Percentiles rank a stretch among this genome's conserved stretches.
Evolutionary conservation across 2,113 vertebrate species (phyloP).

Genomic region (Rafetus swinhoei): DNA sequence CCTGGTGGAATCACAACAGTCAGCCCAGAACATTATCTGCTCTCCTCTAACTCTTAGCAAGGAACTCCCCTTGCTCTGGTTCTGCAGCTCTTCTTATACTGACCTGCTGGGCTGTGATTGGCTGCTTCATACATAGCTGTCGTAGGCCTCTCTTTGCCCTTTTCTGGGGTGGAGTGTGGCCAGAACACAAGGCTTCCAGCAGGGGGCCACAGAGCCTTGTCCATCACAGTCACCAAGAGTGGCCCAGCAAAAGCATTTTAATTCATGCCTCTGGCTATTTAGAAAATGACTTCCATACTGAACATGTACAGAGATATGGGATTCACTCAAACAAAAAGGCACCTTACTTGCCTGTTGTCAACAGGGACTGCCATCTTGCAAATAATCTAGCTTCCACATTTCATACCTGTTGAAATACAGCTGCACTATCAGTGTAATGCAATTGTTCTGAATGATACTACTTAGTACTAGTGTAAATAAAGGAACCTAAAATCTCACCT

Average conservation of each 20-base stretch:
- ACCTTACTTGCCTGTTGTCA: not conserved
- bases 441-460: not conserved
- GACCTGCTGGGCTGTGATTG: too few species aligned
- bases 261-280: not conserved
- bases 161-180: too few species aligned
- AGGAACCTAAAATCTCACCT: conserved; percentile 28
- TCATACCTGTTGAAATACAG: not conserved
- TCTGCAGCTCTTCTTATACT: too few species aligned
- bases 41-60: too few species aligned
- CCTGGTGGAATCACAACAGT: too few species aligned
- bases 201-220: too few species aligned
- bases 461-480: not conserved
- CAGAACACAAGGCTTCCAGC: too few species aligned
- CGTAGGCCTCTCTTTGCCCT: too few species aligned
- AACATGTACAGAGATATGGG: not conserved
- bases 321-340: not conserved
- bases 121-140: too few species aligned
- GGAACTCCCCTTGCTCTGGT: too few species aligned
- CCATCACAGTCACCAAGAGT: not conserved
- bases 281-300: not conserved
- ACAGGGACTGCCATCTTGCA: not conserved
- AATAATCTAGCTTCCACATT: not conserved
- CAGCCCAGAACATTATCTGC: too few species aligned
- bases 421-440: not conserved
- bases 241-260: not conserved